Percentiles rank a stretch among this genome's conserved stretches.
These are phyloP conservation scores for Montipora capricornis DNA, from an alignment of 64 coral and sea anemone genomes.

Conservation along the genomic window DNA sequence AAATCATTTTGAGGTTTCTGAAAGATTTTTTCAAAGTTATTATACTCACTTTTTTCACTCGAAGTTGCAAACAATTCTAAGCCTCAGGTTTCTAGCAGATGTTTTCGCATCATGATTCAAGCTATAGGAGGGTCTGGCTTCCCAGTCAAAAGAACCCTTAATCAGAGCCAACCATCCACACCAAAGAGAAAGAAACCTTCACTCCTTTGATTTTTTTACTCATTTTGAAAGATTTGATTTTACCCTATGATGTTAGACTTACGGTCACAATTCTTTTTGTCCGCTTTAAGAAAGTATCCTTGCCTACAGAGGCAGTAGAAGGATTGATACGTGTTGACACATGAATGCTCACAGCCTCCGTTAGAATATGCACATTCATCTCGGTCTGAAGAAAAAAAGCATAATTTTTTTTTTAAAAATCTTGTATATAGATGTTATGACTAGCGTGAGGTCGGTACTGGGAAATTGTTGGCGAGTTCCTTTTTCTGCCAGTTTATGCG, in stretches of 20 bases:
- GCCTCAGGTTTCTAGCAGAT: too few relatives aligned
- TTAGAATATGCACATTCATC: slow-evolving; percentile 60
- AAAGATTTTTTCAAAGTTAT: too few relatives aligned
- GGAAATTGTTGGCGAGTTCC: not conserved
- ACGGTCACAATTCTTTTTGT: slow-evolving; percentile 53
- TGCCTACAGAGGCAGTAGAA: slow-evolving; percentile 61
- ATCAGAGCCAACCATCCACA: too few relatives aligned
- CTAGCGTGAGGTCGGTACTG: not conserved
- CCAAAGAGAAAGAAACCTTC: too few relatives aligned
- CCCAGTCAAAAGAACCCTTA: too few relatives aligned
- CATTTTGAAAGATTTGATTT: too few relatives aligned
- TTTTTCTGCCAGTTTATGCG: not conserved
- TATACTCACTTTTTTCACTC: too few relatives aligned
- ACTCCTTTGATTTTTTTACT: too few relatives aligned
- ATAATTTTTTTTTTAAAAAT: not conserved
- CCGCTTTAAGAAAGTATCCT: slow-evolving; percentile 33
- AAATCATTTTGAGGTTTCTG: too few relatives aligned
- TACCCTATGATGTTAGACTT: not conserved
- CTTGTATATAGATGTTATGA: not conserved
- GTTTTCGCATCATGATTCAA: too few relatives aligned
- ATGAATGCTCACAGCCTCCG: slow-evolving; percentile 70
- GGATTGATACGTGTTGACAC: slow-evolving; percentile 60
- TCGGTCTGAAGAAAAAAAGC: slow-evolving; percentile 34
- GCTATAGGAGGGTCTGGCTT: too few relatives aligned
- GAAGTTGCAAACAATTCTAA: too few relatives aligned